These are phyloP conservation scores for Xenentodon cancila DNA, from an alignment of 2,797 vertebrate genomes.

Conservation along the genomic window DNA sequence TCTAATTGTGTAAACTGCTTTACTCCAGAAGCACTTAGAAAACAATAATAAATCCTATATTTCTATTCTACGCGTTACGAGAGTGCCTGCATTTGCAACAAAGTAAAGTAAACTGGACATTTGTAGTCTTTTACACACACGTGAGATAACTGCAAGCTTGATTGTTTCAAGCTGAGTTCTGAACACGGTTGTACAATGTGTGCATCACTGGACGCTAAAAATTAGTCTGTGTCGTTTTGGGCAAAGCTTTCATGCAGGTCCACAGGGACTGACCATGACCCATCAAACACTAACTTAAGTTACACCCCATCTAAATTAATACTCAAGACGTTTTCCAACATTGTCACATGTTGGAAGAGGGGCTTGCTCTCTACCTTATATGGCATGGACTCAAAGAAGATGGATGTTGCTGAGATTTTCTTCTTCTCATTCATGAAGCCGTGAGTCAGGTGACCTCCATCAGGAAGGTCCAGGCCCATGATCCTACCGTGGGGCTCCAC, in stretches of 20 bases:
- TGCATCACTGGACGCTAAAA: no score
- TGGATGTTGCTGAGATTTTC: conserved; percentile 95
- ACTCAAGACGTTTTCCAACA: not conserved
- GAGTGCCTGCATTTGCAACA: not conserved
- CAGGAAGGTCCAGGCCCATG: conserved; percentile 97
- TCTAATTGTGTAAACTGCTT: no score
- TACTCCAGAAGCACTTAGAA: no score
- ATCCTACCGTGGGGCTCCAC: conserved; percentile 97
- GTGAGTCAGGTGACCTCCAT: conserved; percentile 95
- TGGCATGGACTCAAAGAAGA: conserved; percentile 99
- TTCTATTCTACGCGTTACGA: no score
- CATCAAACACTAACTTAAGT: not conserved
- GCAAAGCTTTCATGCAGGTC: no score
- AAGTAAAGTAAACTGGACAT: not conserved
- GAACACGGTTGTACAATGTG: no score
- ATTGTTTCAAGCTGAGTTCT: no score
- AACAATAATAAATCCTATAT: no score
- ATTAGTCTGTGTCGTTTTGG: no score
- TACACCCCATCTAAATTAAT: not conserved
- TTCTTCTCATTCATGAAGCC: conserved; percentile 99
- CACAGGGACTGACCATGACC: not conserved
- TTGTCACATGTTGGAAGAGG: not conserved
- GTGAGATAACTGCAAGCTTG: no score
- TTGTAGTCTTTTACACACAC: no score
- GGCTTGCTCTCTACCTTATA: conserved; percentile 87